These are phyloP conservation scores for Cacoxenus indagator DNA, from an alignment of 2,888 invertebrate genomes.

Conservation along the genomic window DNA sequence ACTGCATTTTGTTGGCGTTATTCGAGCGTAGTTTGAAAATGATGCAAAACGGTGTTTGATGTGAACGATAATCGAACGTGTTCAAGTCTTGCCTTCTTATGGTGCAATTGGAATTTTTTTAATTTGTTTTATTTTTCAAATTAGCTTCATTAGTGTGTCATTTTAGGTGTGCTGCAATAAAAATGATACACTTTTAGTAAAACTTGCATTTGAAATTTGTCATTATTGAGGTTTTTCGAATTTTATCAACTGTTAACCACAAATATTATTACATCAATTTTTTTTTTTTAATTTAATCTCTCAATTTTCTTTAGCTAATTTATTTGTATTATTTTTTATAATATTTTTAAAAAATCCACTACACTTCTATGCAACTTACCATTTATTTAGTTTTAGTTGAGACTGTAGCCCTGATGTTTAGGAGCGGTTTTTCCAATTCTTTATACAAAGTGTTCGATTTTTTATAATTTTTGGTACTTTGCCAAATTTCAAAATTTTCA, in stretches of 20 bases:
- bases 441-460: neutral
- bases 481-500: constrained; percentile 15
- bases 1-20: constrained; percentile 25
- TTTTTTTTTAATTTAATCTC: constrained; percentile 1
- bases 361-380: neutral
- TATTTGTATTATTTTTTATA: neutral
- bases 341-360: neutral
- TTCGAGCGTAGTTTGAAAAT: constrained; percentile 34
- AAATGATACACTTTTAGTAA: neutral
- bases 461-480: neutral
- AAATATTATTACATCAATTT: neutral
- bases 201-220: neutral
- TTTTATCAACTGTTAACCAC: neutral
- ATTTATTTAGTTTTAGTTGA: constrained; percentile 32
- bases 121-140: neutral
- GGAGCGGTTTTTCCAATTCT: neutral
- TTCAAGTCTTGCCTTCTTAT: neutral
- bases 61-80: neutral
- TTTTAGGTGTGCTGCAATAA: neutral
- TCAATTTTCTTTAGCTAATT: neutral
- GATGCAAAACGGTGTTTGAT: constrained; percentile 6
- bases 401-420: neutral
- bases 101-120: constrained; percentile 10
- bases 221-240: neutral
- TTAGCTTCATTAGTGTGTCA: neutral